A percentile compares a stretch with the other conserved stretches of the same genome.
Conservation (phyloP, 2,888 invertebrate genomes). For the Papilio protenor region DNA sequence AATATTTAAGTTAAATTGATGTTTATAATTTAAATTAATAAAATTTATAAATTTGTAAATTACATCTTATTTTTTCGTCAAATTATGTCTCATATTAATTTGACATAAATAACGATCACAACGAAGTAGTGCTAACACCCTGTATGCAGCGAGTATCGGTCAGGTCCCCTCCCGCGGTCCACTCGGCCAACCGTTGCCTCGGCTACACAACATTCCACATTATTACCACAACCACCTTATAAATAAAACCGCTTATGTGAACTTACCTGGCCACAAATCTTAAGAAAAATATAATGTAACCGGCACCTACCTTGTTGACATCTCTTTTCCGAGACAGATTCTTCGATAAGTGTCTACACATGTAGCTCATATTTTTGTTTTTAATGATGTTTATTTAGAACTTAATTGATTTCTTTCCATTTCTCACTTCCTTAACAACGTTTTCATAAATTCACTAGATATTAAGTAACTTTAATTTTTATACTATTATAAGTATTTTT, state of each 20-base stretch:
- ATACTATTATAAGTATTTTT: too few species aligned
- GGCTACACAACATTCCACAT: conserved; percentile 76
- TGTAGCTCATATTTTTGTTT: conserved; percentile 44
- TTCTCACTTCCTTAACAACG: conserved; percentile 3
- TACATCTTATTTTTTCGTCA: neutral
- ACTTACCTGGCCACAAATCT: conserved; percentile 72
- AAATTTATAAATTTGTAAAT: neutral
- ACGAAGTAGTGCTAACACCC: conserved; percentile 56
- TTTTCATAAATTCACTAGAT: neutral
- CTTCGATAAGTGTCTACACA: conserved; percentile 47
- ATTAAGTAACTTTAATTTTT: neutral
- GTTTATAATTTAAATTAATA: conserved; percentile 31
- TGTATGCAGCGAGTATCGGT: conserved; percentile 54
- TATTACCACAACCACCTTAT: conserved; percentile 74
- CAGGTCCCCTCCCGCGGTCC: conserved; percentile 57
- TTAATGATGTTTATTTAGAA: conserved; percentile 38
- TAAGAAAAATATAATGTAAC: conserved; percentile 58
- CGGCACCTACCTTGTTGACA: conserved; percentile 69
- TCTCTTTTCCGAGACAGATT: conserved; percentile 55
- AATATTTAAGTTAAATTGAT: neutral
- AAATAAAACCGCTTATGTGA: conserved; percentile 77
- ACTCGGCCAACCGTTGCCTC: conserved; percentile 59
- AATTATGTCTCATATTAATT: neutral
- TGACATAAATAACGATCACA: neutral
- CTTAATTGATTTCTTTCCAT: conserved; percentile 10